Evolutionary conservation across 2,113 vertebrate species (phyloP).

Genomic region (Arizona elegans): DNA sequence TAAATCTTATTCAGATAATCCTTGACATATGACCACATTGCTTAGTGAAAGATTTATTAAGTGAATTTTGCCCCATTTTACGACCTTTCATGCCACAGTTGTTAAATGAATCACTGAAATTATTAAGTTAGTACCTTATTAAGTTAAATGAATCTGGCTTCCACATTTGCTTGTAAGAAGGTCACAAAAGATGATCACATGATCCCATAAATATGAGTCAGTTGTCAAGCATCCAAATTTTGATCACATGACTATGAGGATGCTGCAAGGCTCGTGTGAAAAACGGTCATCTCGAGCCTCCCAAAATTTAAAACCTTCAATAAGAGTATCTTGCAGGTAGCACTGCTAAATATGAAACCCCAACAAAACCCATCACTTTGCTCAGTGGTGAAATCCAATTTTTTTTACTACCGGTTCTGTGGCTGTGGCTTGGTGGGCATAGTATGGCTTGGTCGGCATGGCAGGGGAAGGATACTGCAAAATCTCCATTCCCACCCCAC

Average conservation of each 20-base stretch:
- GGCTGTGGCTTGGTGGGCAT: too few species aligned
- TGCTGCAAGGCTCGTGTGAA: not conserved
- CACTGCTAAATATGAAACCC: too few species aligned
- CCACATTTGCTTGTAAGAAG: not conserved
- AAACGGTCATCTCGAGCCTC: not conserved
- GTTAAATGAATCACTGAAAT: not conserved
- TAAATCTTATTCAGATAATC: not conserved
- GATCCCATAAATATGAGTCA: not conserved
- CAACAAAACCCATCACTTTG: too few species aligned
- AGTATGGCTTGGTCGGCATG: too few species aligned
- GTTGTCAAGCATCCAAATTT: not conserved
- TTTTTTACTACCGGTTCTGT: too few species aligned
- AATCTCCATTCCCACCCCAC: too few species aligned
- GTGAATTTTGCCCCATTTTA: not conserved
- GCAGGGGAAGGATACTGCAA: too few species aligned
- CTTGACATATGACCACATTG: not conserved
- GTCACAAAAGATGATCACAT: not conserved
- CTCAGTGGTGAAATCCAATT: too few species aligned
- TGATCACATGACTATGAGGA: not conserved
- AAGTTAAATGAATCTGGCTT: not conserved
- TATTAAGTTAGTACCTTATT: not conserved
- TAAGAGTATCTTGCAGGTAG: too few species aligned
- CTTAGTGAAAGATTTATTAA: not conserved
- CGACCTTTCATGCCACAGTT: not conserved
- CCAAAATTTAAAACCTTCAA: too few species aligned